These are phyloP conservation scores for Cheilosia scutellata DNA, from an alignment of 2,888 invertebrate genomes.

Conservation along the genomic window DNA sequence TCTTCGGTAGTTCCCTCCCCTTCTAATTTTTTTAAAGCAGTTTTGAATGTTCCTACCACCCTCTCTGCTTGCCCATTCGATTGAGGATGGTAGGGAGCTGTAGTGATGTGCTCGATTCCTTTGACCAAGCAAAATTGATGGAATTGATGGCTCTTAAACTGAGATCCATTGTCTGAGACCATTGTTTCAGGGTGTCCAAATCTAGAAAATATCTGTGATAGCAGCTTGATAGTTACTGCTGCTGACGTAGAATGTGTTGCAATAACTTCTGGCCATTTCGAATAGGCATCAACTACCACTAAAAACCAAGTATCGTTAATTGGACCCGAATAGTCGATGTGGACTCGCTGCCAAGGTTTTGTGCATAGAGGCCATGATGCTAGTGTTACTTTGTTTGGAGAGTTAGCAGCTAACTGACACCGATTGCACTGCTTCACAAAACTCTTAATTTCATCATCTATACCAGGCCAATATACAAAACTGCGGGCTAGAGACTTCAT, in stretches of 20 bases:
- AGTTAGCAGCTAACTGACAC: slow-evolving; percentile 76
- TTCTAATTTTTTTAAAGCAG: slow-evolving; percentile 19
- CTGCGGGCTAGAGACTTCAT: slow-evolving; percentile 77
- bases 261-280: slow-evolving; percentile 82
- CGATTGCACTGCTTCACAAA: slow-evolving; percentile 69
- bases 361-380: slow-evolving; percentile 74
- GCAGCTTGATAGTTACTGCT: slow-evolving; percentile 1
- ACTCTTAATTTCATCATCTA: slow-evolving; percentile 77
- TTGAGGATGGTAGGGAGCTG: slow-evolving; percentile 69
- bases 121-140: slow-evolving; percentile 49
- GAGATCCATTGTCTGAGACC: slow-evolving; percentile 73
- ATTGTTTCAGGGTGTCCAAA: slow-evolving; percentile 21
- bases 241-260: slow-evolving; percentile 63
- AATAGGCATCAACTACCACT: slow-evolving; percentile 81
- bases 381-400: slow-evolving; percentile 70
- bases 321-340: slow-evolving; percentile 83
- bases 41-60: slow-evolving; percentile 75
- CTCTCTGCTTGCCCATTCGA: slow-evolving; percentile 76
- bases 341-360: slow-evolving; percentile 80
- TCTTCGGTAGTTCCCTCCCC: slow-evolving; percentile 1
- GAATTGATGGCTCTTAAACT: slow-evolving; percentile 44
- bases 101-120: slow-evolving; percentile 62
- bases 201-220: slow-evolving; percentile 1
- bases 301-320: slow-evolving; percentile 78
- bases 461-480: slow-evolving; percentile 78